Evolutionary conservation across 2,113 vertebrate genomes (phyloP), one percentile per base, ranked within the genome.

Genomic region (Dolichallabes microphthalmus): DNA sequence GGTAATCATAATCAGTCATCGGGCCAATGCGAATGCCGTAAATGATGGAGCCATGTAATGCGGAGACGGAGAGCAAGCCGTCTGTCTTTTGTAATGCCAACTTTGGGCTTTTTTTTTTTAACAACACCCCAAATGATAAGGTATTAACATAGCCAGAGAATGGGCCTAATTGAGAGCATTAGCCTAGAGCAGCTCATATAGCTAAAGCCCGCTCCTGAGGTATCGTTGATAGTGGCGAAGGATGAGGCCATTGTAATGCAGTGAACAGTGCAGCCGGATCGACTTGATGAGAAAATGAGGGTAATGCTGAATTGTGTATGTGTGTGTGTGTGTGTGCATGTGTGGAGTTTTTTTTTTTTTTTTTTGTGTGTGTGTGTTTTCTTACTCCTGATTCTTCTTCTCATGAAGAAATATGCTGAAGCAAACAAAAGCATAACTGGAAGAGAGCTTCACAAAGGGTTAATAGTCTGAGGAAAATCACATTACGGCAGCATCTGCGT

Each of bases 1-100:
- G 93, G 95, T 87, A 85, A 94, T 93, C 94, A 94, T 93, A 93
- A 95, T 92, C 93, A 93, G 93, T 95, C 95, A 93, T 88, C 77
- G 88, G 88, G 91, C 90, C 89, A 90, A 90, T 88, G 89, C 92
- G 90, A 93, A 91, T 86, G 55, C 92, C 60, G 88, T 90, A 92
- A 93, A 94, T 93, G 93, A 94, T 93, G 89, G 92, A 87, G 90
- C 86, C 89, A 90, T 89, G 89, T 90, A 89, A 93, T 92, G 89
- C 90, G 90, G 89, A 93, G 91, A 93, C 83, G 86, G 92, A 92
- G 92, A 93, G 60, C 68, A 64, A 61, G 75, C 73, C 76, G 69
- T 66, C 58, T 86, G 88, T 68, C 86, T 88, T 90, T 87, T 74
- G 86, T 71, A 78, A 77, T 87, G 52, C 75, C 82, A 89, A 86